Evolutionary conservation across 2,888 invertebrate species (phyloP), one percentile per base, ranked within the genome.

Genomic region (Nineta flava): DNA sequence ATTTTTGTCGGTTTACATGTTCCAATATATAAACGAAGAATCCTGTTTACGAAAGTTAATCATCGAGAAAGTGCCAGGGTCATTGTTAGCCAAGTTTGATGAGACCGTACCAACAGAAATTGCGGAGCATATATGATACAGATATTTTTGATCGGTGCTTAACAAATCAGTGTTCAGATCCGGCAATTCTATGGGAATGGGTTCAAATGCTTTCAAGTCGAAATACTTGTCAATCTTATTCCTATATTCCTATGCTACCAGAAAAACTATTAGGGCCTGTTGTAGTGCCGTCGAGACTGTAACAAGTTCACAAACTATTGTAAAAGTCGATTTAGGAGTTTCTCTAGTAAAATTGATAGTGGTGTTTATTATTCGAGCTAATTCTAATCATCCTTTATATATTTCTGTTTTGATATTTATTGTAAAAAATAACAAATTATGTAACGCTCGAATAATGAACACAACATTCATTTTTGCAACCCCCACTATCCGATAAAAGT

Each of bases 221-320:
- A 42, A 2, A 42, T 13, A 42, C 2, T 6, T 6, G 2, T 42
- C 42, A 2, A 42, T 2, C 13, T 42, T 3, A n/a, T 42, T n/a
- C n/a, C n/a, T n/a, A n/a, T n/a, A n/a, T 42, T 6, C 42, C 42
- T 3, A 42, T 42, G 6, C 3, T 2, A 2, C 42, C 16, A 3
- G 2, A 2, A 42, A 42, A 42, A 3, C 2, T 3, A 3, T 42
- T 42, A 13, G 42, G 42, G 2, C 16, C 42, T 42, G 2, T 42
- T 42, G 42, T 42, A 3, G 42, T 3, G 2, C 42, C 42, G 16
- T 15, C 42, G 17, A 42, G 46, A 32, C 50, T 34, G 56, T 7
- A 58, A 46, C 42, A 53, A 35, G 46, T 57, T 59, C 34, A 59
- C 47, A 45, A 51, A 47, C 58, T 56, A 58, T 50, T 59, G 57